Conservation (phyloP, 2,113 vertebrate species). For the Psophia crepitans region DNA sequence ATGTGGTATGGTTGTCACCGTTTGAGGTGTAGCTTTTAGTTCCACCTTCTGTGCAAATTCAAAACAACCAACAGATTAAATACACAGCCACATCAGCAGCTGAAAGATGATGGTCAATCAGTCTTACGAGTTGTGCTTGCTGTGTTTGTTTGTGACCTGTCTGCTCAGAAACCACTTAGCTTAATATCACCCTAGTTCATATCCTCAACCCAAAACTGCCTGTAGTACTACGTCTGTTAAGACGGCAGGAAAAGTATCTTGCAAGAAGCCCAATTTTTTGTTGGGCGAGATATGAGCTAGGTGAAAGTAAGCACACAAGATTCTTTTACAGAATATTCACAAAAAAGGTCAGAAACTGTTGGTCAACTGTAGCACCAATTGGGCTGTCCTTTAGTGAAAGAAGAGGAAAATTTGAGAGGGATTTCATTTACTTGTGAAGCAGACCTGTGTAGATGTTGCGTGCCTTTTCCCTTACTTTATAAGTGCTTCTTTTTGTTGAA, state of each 20-base stretch:
- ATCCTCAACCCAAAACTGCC: background rate
- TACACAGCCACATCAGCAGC: background rate
- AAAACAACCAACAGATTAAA: background rate
- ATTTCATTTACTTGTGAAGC: background rate
- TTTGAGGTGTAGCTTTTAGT: background rate
- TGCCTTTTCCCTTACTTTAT: background rate
- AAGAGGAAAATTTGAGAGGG: background rate
- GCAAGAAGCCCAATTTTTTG: background rate
- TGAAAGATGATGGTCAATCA: background rate
- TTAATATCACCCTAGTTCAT: background rate
- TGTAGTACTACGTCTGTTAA: background rate
- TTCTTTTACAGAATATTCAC: background rate
- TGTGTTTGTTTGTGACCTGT: background rate
- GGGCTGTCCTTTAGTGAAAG: background rate
- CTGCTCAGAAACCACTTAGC: background rate
- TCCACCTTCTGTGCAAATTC: background rate
- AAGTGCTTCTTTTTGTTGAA: background rate
- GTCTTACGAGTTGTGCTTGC: background rate
- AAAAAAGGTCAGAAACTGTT: background rate
- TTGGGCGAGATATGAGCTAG: background rate
- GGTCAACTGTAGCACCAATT: background rate
- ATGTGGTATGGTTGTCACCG: background rate
- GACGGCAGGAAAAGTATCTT: background rate
- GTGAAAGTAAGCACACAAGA: background rate
- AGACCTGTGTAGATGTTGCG: background rate